Evolutionary conservation across 1,140 invertebrate species (phyloP).

Genomic region (Temnothorax curvispinosus): DNA sequence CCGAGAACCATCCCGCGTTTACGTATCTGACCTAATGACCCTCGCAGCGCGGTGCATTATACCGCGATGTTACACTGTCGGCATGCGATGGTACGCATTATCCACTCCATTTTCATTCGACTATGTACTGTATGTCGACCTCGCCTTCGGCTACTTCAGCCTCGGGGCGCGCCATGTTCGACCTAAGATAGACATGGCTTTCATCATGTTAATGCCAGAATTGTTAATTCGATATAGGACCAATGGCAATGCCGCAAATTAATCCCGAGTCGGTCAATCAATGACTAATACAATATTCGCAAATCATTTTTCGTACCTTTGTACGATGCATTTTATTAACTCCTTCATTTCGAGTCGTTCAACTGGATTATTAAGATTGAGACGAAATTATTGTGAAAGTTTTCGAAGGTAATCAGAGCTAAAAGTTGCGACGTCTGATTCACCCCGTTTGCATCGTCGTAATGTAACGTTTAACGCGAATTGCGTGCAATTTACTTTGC

Average conservation of each 20-base stretch:
- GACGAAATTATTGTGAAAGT: background rate
- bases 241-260: background rate
- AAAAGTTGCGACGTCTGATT: background rate
- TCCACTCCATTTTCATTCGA: slow-evolving; percentile 45
- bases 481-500: slow-evolving; percentile 24
- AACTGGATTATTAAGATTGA: background rate
- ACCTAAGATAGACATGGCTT: background rate
- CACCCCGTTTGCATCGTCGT: background rate
- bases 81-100: slow-evolving; percentile 21
- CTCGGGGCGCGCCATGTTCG: background rate
- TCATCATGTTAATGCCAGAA: background rate
- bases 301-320: background rate
- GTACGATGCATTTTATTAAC: background rate
- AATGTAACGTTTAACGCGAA: slow-evolving; percentile 39
- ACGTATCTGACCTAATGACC: slow-evolving; percentile 54
- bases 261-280: background rate
- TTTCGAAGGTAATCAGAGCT: background rate
- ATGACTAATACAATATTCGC: too few relatives aligned
- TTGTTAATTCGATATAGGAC: background rate
- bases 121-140: background rate
- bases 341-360: background rate
- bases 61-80: background rate
- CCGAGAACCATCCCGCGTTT: slow-evolving; percentile 3
- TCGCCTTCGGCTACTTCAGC: background rate
- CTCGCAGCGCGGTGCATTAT: slow-evolving; percentile 35